These are phyloP conservation scores for Pomatorhinus ruficollis DNA, from an alignment of 2,113 vertebrate genomes.

Conservation along the genomic window DNA sequence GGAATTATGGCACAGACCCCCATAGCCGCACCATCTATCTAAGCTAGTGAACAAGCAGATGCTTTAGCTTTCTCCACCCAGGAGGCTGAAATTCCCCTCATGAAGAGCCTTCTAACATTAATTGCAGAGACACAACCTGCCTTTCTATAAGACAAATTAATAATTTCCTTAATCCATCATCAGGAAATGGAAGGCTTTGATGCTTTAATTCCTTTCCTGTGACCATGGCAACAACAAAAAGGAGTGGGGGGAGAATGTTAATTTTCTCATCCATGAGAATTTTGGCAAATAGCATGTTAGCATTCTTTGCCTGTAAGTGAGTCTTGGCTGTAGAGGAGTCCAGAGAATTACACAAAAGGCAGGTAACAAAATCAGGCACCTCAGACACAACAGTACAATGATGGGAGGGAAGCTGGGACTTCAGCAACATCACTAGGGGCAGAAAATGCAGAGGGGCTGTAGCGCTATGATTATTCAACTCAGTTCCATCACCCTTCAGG, in stretches of 20 bases:
- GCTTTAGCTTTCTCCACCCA: slow-evolving; percentile 29
- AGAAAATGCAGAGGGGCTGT: background rate
- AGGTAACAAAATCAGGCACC: background rate
- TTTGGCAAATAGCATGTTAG: background rate
- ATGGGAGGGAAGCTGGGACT: background rate
- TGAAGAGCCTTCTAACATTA: slow-evolving; percentile 54
- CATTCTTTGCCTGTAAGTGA: background rate
- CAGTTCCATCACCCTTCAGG: background rate
- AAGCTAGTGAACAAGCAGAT: slow-evolving; percentile 23
- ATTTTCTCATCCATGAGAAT: slow-evolving; percentile 58
- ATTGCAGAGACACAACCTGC: slow-evolving; percentile 38
- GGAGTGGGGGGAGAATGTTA: background rate
- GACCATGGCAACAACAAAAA: slow-evolving; percentile 68
- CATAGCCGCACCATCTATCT: slow-evolving; percentile 1
- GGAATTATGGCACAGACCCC: slow-evolving; percentile 9
- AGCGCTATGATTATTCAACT: background rate
- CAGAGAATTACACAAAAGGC: background rate
- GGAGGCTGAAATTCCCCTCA: slow-evolving; percentile 60
- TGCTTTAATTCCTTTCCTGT: slow-evolving; percentile 67
- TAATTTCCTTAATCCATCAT: slow-evolving; percentile 65
- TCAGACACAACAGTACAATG: background rate
- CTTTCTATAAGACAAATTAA: slow-evolving; percentile 63
- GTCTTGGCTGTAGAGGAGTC: background rate
- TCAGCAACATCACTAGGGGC: background rate
- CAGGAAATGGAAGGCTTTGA: slow-evolving; percentile 51